Percentiles rank a stretch among this genome's conserved stretches.
Conservation (phyloP, 2,888 invertebrate genomes). For the Drosophila dives region DNA sequence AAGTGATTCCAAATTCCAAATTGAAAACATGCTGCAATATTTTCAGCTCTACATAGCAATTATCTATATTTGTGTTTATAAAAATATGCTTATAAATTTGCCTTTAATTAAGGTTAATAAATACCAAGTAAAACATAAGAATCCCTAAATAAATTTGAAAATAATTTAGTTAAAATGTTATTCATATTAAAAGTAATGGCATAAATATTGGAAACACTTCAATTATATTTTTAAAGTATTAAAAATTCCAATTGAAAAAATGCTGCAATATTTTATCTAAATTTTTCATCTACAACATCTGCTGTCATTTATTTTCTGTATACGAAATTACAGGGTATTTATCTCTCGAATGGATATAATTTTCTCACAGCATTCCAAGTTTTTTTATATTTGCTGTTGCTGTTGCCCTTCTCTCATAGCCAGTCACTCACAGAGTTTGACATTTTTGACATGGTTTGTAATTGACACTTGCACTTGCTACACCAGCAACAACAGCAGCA, state of each 20-base stretch:
- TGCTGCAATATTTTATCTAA: not conserved
- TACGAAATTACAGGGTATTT: slow-evolving; percentile 34
- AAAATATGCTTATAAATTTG: too few species aligned
- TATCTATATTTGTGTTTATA: too few species aligned
- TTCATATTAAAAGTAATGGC: not conserved
- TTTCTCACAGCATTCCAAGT: not conserved
- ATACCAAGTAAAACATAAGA: too few species aligned
- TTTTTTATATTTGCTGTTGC: slow-evolving; percentile 1
- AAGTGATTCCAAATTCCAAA: too few species aligned
- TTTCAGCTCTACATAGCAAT: too few species aligned
- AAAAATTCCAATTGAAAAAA: not conserved
- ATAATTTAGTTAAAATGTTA: not conserved
- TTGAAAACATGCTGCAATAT: too few species aligned
- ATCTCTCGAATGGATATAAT: not conserved
- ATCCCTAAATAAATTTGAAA: not conserved
- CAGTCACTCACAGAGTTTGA: slow-evolving; percentile 78
- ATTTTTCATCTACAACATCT: not conserved
- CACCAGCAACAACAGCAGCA: slow-evolving; percentile 32
- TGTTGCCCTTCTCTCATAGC: slow-evolving; percentile 40
- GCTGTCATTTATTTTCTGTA: not conserved
- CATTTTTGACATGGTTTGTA: slow-evolving; percentile 83
- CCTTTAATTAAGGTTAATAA: too few species aligned
- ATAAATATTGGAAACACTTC: not conserved
- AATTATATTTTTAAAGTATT: not conserved
- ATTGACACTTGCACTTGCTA: slow-evolving; percentile 82